phyloP scores from a whole-genome alignment of 2,113 vertebrate genomes.

The Hydropotes inermis region DNA sequence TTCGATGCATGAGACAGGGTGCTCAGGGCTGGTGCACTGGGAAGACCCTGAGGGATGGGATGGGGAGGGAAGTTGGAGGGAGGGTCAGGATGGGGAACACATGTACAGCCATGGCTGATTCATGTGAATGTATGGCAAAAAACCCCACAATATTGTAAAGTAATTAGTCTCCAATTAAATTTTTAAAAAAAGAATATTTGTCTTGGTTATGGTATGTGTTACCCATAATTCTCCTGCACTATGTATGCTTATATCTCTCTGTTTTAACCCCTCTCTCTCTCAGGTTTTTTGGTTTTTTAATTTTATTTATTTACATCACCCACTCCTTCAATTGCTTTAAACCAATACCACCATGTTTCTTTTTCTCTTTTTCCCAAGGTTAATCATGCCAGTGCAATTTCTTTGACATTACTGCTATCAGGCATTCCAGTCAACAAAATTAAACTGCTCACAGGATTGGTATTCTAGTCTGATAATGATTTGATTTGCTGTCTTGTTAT shows the following conservation, averaged over 20 bases:
- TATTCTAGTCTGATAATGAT: constrained; percentile 74
- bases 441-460: constrained; percentile 71
- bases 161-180: neutral
- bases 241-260: neutral
- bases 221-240: neutral
- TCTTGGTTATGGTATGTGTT: neutral
- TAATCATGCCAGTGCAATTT: constrained; percentile 67
- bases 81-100: neutral
- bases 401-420: constrained; percentile 65
- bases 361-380: constrained; percentile 50
- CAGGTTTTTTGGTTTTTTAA: neutral
- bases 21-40: neutral
- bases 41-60: neutral
- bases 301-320: neutral
- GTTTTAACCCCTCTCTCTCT: neutral
- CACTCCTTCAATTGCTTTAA: constrained; percentile 26
- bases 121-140: neutral
- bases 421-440: constrained; percentile 75
- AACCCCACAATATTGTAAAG: neutral
- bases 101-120: neutral
- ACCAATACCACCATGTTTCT: neutral
- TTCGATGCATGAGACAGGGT: neutral
- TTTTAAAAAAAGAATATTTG: neutral
- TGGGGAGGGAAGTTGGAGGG: neutral
- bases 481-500: constrained; percentile 79